Percentiles rank a stretch among this genome's conserved stretches.
Conservation (phyloP, 2,888 invertebrate genomes). For the Arrhopalites spinosus region DNA sequence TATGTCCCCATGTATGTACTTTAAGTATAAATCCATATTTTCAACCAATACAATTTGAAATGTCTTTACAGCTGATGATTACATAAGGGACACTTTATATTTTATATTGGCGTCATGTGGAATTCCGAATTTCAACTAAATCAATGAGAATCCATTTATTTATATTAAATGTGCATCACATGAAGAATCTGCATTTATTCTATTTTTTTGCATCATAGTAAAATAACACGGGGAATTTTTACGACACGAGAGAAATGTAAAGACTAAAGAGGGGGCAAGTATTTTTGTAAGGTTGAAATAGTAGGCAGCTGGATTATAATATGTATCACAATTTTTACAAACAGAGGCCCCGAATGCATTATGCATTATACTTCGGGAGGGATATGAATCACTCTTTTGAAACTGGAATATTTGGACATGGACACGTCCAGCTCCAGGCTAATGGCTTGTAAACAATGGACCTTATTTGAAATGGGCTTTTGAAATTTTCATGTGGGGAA, state of each 20-base stretch:
- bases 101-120: not conserved
- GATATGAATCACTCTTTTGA: slow-evolving; percentile 41
- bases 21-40: too few species aligned
- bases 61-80: not conserved
- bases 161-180: too few species aligned
- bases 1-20: too few species aligned
- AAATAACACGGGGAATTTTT: too few species aligned
- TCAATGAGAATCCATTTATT: too few species aligned
- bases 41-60: too few species aligned
- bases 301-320: not conserved
- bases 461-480: slow-evolving; percentile 12
- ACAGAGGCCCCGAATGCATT: too few species aligned
- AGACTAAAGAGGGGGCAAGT: too few species aligned
- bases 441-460: slow-evolving; percentile 47
- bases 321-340: not conserved
- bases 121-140: not conserved
- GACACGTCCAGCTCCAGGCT: slow-evolving; percentile 45
- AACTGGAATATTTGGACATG: slow-evolving; percentile 45
- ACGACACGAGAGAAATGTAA: too few species aligned
- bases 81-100: not conserved
- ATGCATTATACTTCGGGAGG: not conserved
- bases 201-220: too few species aligned
- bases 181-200: too few species aligned
- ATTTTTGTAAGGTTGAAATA: not conserved
- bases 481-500: slow-evolving; percentile 21